Conservation (phyloP, 2,113 vertebrate species). For the Anguilla rostrata region DNA sequence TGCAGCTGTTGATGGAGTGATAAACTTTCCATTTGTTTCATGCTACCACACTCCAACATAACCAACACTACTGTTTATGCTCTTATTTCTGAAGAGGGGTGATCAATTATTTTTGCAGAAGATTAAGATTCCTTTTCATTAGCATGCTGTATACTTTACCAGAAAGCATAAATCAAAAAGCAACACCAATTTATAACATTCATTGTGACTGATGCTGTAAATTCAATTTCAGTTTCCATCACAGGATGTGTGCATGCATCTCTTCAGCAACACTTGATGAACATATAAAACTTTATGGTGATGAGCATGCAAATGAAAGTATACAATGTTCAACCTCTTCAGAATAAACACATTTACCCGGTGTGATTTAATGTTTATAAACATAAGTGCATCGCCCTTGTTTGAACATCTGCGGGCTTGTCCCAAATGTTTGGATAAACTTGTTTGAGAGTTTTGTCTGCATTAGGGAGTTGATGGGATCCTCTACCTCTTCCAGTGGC, state of each 20-base stretch:
- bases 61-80: background rate
- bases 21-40: background rate
- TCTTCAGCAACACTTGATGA: background rate
- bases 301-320: background rate
- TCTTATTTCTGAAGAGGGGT: too few species aligned
- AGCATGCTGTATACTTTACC: too few species aligned
- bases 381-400: too few species aligned
- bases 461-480: background rate
- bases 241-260: background rate
- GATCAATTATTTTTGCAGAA: too few species aligned
- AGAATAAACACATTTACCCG: background rate
- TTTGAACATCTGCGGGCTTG: too few species aligned
- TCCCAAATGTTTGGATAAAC: too few species aligned
- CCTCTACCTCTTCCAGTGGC: conserved; percentile 78
- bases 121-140: too few species aligned
- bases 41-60: background rate
- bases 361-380: too few species aligned
- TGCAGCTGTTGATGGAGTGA: background rate
- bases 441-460: too few species aligned
- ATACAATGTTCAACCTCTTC: background rate
- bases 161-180: too few species aligned
- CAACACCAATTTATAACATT: too few species aligned
- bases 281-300: background rate
- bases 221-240: background rate
- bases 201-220: too few species aligned